Percentiles rank a stretch among this genome's conserved stretches.
These are phyloP conservation scores for Noctuana brunneofusca DNA, from an alignment of 2,888 invertebrate species.

Conservation along the genomic window DNA sequence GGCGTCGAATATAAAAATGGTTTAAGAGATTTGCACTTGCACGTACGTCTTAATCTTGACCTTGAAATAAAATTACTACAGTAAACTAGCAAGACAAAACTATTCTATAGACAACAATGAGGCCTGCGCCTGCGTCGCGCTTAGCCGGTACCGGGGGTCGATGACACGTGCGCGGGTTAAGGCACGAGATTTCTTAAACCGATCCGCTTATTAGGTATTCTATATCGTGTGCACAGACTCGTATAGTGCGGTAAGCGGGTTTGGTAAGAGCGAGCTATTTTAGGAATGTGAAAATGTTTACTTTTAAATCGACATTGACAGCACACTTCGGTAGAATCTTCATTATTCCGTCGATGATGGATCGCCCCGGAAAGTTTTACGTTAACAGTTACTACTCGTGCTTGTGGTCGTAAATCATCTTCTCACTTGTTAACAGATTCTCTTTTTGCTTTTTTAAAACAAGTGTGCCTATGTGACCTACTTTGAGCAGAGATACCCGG, in stretches of 20 bases:
- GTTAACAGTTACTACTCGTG: slow-evolving; percentile 23
- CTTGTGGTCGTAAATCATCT: slow-evolving; percentile 31
- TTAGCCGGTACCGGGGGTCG: slow-evolving; percentile 59
- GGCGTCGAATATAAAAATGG: not conserved
- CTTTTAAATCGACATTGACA: slow-evolving; percentile 39
- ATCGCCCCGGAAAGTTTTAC: slow-evolving; percentile 24
- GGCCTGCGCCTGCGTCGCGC: slow-evolving; percentile 71
- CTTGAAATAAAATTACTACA: slow-evolving; percentile 56
- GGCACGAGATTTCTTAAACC: slow-evolving; percentile 76
- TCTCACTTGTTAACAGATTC: slow-evolving; percentile 23
- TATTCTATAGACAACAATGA: slow-evolving; percentile 71
- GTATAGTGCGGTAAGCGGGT: slow-evolving; percentile 45
- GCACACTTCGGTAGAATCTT: slow-evolving; percentile 27
- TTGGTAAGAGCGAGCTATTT: slow-evolving; percentile 53
- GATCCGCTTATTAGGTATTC: slow-evolving; percentile 77
- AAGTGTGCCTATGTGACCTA: slow-evolving; percentile 21
- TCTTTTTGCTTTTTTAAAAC: slow-evolving; percentile 20
- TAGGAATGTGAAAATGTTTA: slow-evolving; percentile 48
- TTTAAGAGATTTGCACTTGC: not conserved
- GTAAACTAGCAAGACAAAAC: slow-evolving; percentile 49
- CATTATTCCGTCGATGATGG: slow-evolving; percentile 31
- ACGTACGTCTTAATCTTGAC: slow-evolving; percentile 42
- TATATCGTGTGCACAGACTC: slow-evolving; percentile 51
- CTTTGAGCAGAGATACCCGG: slow-evolving; percentile 12
- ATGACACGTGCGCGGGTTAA: slow-evolving; percentile 69